phyloP scores from a whole-genome alignment of 2,888 invertebrate genomes.

The Tipula helvola region DNA sequence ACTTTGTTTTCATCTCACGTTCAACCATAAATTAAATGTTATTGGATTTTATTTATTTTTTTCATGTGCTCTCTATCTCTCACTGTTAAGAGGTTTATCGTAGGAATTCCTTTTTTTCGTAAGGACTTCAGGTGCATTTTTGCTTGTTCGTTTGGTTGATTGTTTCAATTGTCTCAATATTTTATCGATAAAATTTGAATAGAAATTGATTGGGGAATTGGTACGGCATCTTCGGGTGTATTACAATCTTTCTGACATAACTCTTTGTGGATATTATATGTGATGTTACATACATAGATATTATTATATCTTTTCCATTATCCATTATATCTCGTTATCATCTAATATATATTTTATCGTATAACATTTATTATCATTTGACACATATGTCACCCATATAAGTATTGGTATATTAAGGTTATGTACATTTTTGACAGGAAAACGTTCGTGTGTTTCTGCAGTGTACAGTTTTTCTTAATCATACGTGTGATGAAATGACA shows the following conservation, averaged over 20 bases:
- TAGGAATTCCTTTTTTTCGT: not conserved
- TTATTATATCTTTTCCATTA: not conserved
- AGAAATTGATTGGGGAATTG: not conserved
- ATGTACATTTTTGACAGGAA: not conserved
- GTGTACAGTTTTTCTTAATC: not conserved
- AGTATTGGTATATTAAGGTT: not conserved
- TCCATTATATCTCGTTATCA: not conserved
- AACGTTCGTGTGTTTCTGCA: not conserved
- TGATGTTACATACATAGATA: not conserved
- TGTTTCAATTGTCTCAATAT: not conserved
- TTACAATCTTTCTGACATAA: not conserved
- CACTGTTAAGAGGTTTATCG: not conserved
- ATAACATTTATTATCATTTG: not conserved
- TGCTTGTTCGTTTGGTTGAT: not conserved
- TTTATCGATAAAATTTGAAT: constrained; percentile 4
- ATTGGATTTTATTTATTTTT: not conserved
- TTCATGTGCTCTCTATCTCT: not conserved
- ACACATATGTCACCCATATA: not conserved
- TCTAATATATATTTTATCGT: not conserved
- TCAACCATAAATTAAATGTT: constrained; percentile 4
- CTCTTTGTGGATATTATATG: not conserved
- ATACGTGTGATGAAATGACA: not conserved
- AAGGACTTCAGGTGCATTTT: not conserved
- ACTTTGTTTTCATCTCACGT: not conserved
- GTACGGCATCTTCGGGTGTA: not conserved